These are phyloP conservation scores for Lepus timidus DNA, from an alignment of 2,113 vertebrate species.

Conservation along the genomic window DNA sequence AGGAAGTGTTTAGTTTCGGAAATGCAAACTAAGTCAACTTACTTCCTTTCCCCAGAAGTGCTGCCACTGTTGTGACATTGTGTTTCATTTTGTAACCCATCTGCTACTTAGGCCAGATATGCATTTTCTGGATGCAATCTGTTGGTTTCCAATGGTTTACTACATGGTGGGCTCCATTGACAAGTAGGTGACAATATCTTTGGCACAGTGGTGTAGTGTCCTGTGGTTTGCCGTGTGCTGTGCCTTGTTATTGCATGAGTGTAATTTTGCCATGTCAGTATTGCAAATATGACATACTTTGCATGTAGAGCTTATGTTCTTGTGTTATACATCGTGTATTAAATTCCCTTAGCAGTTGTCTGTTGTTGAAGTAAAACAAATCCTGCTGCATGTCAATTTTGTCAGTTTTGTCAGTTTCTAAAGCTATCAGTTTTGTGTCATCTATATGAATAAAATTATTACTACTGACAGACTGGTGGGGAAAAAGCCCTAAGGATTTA, in stretches of 20 bases:
- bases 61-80: conserved; percentile 86
- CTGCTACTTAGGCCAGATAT: conserved; percentile 95
- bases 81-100: conserved; percentile 91
- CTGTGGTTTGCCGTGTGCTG: conserved; percentile 83
- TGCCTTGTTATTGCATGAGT: conserved; percentile 84
- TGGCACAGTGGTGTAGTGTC: conserved; percentile 84
- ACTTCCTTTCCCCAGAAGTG: conserved; percentile 78
- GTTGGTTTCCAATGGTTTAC: conserved; percentile 99
- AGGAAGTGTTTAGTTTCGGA: conserved; percentile 57
- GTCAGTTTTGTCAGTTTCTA: conserved; percentile 33
- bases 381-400: conserved; percentile 64
- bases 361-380: neutral
- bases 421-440: neutral
- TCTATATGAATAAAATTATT: neutral
- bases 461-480: neutral
- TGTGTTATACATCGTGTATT: conserved; percentile 29
- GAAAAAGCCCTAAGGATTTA: neutral
- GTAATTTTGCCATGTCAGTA: conserved; percentile 52
- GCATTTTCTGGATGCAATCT: conserved; percentile 99
- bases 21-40: conserved; percentile 74
- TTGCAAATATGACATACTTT: conserved; percentile 61
- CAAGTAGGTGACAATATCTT: conserved; percentile 94
- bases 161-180: conserved; percentile 99
- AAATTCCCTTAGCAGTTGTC: conserved; percentile 22
- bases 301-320: conserved; percentile 82